These are phyloP conservation scores for Aleiodes leptofemur DNA, from an alignment of 2,888 invertebrate genomes.

Conservation along the genomic window DNA sequence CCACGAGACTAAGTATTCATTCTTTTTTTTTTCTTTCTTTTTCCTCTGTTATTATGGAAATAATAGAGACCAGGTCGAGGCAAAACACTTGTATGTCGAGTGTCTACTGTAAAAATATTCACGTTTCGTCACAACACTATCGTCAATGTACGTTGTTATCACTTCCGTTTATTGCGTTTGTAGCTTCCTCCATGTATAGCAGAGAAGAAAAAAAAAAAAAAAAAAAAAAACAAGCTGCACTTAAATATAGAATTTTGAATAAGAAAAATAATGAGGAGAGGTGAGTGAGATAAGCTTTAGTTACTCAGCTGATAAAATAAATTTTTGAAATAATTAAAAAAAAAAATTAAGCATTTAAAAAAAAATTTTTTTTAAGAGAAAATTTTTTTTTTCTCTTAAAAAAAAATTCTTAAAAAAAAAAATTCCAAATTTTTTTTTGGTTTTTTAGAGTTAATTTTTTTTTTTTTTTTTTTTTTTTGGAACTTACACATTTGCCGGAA, in stretches of 20 bases:
- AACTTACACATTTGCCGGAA: not conserved
- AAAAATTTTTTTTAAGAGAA: too few species aligned
- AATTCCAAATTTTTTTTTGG: too few species aligned
- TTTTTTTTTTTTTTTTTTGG: not conserved
- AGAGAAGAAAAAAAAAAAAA: not conserved
- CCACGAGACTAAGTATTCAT: constrained; percentile 1
- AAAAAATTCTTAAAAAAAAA: too few species aligned
- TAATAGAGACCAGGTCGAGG: constrained; percentile 24
- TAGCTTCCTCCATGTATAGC: not conserved
- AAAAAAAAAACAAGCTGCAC: not conserved
- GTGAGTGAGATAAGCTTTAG: not conserved
- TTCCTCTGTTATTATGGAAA: constrained; percentile 27
- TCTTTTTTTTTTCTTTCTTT: constrained; percentile 29
- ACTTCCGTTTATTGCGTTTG: constrained; percentile 5
- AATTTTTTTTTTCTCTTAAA: not conserved
- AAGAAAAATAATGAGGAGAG: too few species aligned
- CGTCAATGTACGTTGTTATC: constrained; percentile 6
- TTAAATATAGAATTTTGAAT: not conserved
- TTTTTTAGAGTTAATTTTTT: not conserved
- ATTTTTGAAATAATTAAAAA: too few species aligned
- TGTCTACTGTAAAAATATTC: too few species aligned
- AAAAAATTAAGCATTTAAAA: too few species aligned
- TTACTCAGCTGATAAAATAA: not conserved
- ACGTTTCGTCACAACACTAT: not conserved
- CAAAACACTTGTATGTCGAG: constrained; percentile 33